phyloP scores from a whole-genome alignment of 30 jellyfish, hydroid and myxozoan species.

The Turritopsis rubra region DNA sequence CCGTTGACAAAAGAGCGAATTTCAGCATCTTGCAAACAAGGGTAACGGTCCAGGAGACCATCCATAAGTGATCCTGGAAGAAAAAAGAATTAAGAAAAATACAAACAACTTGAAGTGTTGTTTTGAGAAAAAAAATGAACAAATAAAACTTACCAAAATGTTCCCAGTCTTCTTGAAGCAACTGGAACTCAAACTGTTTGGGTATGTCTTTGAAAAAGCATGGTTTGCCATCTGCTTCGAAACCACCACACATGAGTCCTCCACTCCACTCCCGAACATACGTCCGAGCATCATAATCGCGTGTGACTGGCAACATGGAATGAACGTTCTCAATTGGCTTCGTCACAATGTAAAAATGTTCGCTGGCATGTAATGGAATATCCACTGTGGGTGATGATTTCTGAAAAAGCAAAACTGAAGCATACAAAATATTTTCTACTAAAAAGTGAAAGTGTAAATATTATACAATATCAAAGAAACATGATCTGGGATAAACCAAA shows the following conservation, averaged over 20 bases:
- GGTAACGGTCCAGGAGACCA: constrained; percentile 61
- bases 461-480: no score
- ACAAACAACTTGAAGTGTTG: neutral
- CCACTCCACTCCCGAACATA: constrained; percentile 98
- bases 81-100: neutral
- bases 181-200: constrained; percentile 69
- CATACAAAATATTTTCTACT: no score
- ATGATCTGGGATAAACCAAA: no score
- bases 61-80: constrained; percentile 52
- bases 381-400: constrained; percentile 49
- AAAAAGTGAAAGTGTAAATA: no score
- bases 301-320: constrained; percentile 77
- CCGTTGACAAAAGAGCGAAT: constrained; percentile 89
- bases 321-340: constrained; percentile 80
- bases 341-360: constrained; percentile 92
- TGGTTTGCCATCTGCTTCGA: constrained; percentile 70
- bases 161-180: constrained; percentile 84
- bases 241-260: constrained; percentile 89
- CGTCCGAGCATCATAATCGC: constrained; percentile 71
- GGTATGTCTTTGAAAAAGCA: constrained; percentile 81
- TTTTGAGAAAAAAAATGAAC: neutral
- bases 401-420: constrained; percentile 27
- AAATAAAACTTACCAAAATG: constrained; percentile 69
- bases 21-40: constrained; percentile 68
- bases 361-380: constrained; percentile 86